A percentile compares a stretch with the other conserved stretches of the same genome.
Evolutionary conservation across 2,888 invertebrate species (phyloP).

Genomic region (Polydrusus cervinus): DNA sequence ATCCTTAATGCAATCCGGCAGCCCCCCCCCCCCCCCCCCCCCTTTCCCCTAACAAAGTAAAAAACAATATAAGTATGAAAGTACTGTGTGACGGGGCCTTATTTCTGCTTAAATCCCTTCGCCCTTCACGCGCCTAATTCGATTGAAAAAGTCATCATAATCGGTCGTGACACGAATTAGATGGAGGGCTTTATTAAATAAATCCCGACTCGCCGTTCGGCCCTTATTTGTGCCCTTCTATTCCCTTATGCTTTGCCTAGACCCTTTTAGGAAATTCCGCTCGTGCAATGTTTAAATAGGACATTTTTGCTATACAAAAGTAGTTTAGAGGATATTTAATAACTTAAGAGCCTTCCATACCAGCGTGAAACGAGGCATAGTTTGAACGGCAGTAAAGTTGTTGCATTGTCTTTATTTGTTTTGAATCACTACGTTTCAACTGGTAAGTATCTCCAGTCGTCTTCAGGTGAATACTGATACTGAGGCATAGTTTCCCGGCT

Average conservation of each 20-base stretch:
- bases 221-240: conserved; percentile 37
- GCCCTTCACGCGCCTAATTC: conserved; percentile 39
- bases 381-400: no score
- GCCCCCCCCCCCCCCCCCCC: no score
- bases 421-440: no score
- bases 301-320: background rate
- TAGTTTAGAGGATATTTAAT: background rate
- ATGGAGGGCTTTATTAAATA: conserved; percentile 67
- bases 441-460: no score
- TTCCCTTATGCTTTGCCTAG: conserved; percentile 18
- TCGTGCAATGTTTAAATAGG: conserved; percentile 41
- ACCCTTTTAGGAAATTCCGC: conserved; percentile 27
- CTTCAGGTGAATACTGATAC: no score
- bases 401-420: no score
- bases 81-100: background rate
- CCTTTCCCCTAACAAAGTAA: no score
- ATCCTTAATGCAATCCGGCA: no score
- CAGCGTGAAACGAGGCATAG: no score
- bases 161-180: conserved; percentile 66
- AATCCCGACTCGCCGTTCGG: conserved; percentile 54
- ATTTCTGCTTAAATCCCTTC: conserved; percentile 6
- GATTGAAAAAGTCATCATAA: conserved; percentile 63
- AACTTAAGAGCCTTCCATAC: no score
- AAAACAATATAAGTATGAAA: no score
- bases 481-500: no score